phyloP scores from a whole-genome alignment of 1,140 invertebrate genomes.

The Heliconius hermathena region DNA sequence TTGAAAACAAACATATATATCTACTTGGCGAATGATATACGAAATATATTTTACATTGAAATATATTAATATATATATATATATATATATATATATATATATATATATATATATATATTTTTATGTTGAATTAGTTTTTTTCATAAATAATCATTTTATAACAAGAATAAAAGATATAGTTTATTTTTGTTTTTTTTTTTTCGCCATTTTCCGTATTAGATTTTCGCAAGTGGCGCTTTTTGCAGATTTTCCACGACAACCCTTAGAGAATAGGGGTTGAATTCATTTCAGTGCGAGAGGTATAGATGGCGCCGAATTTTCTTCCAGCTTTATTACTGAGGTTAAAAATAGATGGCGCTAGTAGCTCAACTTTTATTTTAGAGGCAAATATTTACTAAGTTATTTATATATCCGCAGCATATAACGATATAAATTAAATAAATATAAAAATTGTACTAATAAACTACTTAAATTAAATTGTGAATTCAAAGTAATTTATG shows the following conservation, averaged over 20 bases:
- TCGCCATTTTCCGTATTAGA: constrained; percentile 24
- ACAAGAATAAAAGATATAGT: neutral
- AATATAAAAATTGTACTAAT: too few species aligned
- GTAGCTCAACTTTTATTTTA: neutral
- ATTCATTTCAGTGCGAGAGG: constrained; percentile 44
- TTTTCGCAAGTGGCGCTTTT: constrained; percentile 68
- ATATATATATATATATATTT: neutral
- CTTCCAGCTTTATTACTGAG: constrained; percentile 2
- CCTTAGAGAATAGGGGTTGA: constrained; percentile 66
- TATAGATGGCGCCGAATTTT: constrained; percentile 59
- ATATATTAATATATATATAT: neutral
- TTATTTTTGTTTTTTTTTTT: neutral
- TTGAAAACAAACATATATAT: constrained; percentile 20
- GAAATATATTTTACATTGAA: too few species aligned
- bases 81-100: neutral
- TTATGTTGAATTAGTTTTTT: neutral
- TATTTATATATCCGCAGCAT: too few species aligned
- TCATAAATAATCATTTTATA: neutral
- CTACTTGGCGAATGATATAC: neutral
- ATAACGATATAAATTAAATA: too few species aligned
- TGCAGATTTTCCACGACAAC: constrained; percentile 72
- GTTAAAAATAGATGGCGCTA: constrained; percentile 62
- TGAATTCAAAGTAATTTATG: too few species aligned
- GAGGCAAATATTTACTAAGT: too few species aligned
- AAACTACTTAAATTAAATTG: too few species aligned